Conservation (phyloP, 2,888 invertebrate species). For the Metalampra italica region DNA sequence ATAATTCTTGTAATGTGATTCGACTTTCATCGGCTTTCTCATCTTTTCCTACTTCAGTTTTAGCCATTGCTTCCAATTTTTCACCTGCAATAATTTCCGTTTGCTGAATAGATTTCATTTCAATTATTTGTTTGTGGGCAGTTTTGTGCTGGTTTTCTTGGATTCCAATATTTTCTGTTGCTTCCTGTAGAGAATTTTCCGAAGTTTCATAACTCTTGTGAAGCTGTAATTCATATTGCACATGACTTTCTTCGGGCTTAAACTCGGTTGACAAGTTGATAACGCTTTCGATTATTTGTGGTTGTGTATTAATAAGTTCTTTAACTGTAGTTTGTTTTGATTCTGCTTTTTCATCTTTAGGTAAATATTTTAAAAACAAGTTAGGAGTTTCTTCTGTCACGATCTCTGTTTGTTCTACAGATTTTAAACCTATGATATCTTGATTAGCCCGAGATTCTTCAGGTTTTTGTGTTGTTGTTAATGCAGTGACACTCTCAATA, state of each 20-base stretch:
- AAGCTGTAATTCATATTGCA: conserved; percentile 35
- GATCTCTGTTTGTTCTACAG: conserved; percentile 29
- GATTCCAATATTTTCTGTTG: conserved; percentile 23
- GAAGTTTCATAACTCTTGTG: conserved; percentile 45
- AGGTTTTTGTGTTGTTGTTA: conserved; percentile 11
- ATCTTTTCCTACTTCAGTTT: conserved; percentile 18
- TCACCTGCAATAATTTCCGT: conserved; percentile 40
- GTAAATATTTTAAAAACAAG: conserved; percentile 17
- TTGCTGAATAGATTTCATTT: conserved; percentile 45
- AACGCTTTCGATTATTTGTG: conserved; percentile 42
- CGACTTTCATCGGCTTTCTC: conserved; percentile 42
- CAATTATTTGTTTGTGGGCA: conserved; percentile 35
- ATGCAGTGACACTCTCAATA: conserved; percentile 24
- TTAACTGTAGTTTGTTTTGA: conserved; percentile 29
- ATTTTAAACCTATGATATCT: conserved; percentile 10
- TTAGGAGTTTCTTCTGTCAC: conserved; percentile 26
- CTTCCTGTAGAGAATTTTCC: conserved; percentile 42
- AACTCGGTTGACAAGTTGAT: conserved; percentile 24
- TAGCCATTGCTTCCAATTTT: conserved; percentile 26
- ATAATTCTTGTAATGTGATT: conserved; percentile 39
- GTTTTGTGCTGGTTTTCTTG: conserved; percentile 21
- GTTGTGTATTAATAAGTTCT: conserved; percentile 40
- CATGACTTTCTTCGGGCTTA: conserved; percentile 26
- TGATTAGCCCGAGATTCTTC: conserved; percentile 18
- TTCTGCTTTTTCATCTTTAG: conserved; percentile 40